Conservation (phyloP, 2,797 vertebrate species). For the Brotogeris chrysoptera region DNA sequence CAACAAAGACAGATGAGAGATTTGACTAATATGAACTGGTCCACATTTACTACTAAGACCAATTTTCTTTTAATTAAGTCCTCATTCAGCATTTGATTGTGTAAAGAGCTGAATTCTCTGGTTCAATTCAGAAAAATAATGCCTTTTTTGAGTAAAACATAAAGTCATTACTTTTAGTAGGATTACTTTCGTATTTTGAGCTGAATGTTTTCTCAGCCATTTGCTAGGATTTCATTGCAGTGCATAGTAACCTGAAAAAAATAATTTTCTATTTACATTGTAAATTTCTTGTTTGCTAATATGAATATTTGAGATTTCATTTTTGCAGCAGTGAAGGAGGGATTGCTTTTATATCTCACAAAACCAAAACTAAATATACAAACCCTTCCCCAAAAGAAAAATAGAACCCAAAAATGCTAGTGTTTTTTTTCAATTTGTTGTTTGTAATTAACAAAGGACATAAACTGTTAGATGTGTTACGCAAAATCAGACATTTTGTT, state of each 20-base stretch:
- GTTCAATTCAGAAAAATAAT: not conserved
- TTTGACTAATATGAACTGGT: not conserved
- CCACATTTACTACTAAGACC: not conserved
- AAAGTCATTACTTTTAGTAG: not conserved
- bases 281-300: not conserved
- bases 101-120: not conserved
- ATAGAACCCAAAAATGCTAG: not conserved
- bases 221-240: not conserved
- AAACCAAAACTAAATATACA: not conserved
- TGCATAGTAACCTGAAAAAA: not conserved
- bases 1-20: not conserved
- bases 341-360: not conserved
- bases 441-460: not conserved
- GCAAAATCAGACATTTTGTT: not conserved
- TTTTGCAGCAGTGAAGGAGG: not conserved
- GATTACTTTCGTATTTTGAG: not conserved
- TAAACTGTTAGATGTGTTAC: not conserved
- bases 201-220: not conserved
- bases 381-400: not conserved
- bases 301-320: not conserved
- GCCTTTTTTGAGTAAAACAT: not conserved
- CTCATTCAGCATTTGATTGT: not conserved
- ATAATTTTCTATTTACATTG: not conserved
- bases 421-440: not conserved
- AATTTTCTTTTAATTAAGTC: not conserved